Conservation (phyloP, 2,113 vertebrate species). For the Oplegnathus fasciatus region DNA sequence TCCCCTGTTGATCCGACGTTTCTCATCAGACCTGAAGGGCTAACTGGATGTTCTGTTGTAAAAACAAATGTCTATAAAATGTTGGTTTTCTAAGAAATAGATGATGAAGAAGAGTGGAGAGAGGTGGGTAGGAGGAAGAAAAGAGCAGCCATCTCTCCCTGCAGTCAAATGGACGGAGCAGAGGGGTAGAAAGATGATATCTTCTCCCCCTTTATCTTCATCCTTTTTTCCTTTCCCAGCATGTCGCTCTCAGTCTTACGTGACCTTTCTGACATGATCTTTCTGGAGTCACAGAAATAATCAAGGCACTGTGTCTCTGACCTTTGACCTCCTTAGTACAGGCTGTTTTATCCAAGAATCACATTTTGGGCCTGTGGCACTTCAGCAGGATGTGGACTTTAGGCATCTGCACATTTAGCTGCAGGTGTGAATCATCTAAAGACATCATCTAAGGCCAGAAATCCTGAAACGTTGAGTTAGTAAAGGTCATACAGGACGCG, state of each 20-base stretch:
- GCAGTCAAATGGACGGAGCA: slow-evolving; percentile 14
- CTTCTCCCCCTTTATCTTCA: background rate
- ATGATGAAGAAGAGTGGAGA: background rate
- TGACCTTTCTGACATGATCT: background rate
- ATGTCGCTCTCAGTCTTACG: background rate
- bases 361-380: too few species aligned
- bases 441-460: background rate
- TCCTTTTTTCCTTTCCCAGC: background rate
- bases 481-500: background rate
- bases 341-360: too few species aligned
- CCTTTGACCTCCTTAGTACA: background rate
- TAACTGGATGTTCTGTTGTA: background rate
- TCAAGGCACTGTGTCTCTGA: background rate
- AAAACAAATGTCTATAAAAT: background rate
- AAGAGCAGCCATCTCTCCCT: background rate
- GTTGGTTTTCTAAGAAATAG: background rate
- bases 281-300: background rate
- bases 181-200: background rate
- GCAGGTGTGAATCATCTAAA: background rate
- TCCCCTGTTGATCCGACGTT: background rate
- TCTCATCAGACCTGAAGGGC: background rate
- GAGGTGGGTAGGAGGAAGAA: background rate
- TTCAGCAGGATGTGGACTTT: too few species aligned
- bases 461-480: background rate
- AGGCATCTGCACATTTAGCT: background rate